Base-by-base conservation (phyloP, 1,140 invertebrate genomes). In the Drosophila tropicalis region DNA sequence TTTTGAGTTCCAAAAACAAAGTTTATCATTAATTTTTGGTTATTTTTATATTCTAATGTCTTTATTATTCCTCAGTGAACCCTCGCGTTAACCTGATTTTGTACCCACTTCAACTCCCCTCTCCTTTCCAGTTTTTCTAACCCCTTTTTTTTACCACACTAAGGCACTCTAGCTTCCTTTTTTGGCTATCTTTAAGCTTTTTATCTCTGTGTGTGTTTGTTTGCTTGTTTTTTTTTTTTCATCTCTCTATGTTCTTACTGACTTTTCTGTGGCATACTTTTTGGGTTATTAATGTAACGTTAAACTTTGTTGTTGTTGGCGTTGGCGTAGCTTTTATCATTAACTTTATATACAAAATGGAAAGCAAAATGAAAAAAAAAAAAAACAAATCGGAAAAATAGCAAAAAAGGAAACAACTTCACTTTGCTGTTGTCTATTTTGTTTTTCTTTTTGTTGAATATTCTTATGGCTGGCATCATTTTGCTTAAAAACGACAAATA, bases 401-500 rank as follows among this genome's bases (percentile, higher is more conserved):
- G 73, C 63, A 76, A 76, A 76, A 76, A 76, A 76, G 58, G 44
- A 51, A 51, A 12, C 44, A 51, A 51, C 44, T 51, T 51, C 44
- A 51, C 44, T 51, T 51, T 51, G 44, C 44, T 76, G 76, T 60
- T 17, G 41, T 72, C 81, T 66, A 64, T 13, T 19, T 55, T 13
- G 17, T 36, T 44, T 39, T 51, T 40, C 39, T 13, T 7, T 56
- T 13, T 13, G 5, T 2, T 7, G 19, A 39, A 13, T 34, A 34
- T 56, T 25, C 41, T 47, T 19, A 72, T 76, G 72, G 56, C 44
- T 72, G 70, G 72, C 81, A 72, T 64, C 70, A 84, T 85, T 79
- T 76, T 75, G 83, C 81, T 83, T 83, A 74, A 86, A 89, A 86
- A 82, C 84, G 81, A 87, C 84, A 83, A 87, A 87, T 83, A 79